These are phyloP conservation scores for Porites divaricata DNA, from an alignment of 92 coral and sea anemone genomes.

Conservation along the genomic window DNA sequence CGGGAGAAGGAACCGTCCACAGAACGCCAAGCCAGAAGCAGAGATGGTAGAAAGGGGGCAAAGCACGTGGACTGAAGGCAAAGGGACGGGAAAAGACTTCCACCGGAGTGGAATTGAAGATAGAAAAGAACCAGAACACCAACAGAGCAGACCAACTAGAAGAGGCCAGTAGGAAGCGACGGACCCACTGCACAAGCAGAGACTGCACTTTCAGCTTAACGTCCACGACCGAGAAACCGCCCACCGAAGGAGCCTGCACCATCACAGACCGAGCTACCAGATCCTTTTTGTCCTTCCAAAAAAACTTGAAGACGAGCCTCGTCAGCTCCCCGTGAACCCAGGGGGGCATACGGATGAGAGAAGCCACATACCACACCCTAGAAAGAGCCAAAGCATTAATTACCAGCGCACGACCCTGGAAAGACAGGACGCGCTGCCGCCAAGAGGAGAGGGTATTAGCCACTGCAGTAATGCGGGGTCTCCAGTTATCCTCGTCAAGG, in stretches of 20 bases:
- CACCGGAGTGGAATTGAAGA: background rate
- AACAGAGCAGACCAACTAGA: background rate
- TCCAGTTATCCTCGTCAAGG: slow-evolving; percentile 32
- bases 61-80: background rate
- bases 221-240: slow-evolving; percentile 14
- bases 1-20: background rate
- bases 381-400: slow-evolving; percentile 40
- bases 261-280: background rate
- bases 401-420: slow-evolving; percentile 24
- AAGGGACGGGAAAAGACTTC: slow-evolving; percentile 4
- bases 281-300: slow-evolving; percentile 22
- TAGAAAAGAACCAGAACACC: background rate
- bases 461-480: slow-evolving; percentile 11
- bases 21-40: slow-evolving; percentile 14
- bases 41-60: slow-evolving; percentile 7
- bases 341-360: slow-evolving; percentile 27
- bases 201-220: background rate
- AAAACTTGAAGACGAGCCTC: slow-evolving; percentile 6
- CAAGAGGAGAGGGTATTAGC: slow-evolving; percentile 27
- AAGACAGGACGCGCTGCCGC: slow-evolving; percentile 20
- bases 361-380: slow-evolving; percentile 48
- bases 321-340: background rate
- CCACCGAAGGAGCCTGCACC: background rate
- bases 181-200: slow-evolving; percentile 17
- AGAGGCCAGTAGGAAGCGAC: background rate